Evolutionary conservation across 1,140 invertebrate genomes (phyloP), one percentile per base, ranked within the genome.

Genomic region (Hetaerina americana): DNA sequence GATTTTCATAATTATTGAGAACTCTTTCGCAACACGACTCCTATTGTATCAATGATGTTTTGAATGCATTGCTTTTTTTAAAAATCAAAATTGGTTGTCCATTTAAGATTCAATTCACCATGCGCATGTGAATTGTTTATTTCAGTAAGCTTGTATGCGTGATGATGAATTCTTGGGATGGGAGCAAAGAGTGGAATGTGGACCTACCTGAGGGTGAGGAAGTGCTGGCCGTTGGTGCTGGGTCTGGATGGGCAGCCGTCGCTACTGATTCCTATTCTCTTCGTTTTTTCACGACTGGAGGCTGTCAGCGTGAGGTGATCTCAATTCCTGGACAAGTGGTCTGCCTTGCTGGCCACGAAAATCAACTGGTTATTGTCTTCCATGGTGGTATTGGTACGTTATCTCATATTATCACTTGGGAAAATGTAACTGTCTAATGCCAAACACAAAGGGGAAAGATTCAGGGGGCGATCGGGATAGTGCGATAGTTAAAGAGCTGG

Each of bases 161-260:
- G 76, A 87, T 91, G 24, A 84, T 95, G 75, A 82, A 85, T 71
- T 87, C 90, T 3, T 90, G 92, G 85, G 87, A 88, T 72, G 90
- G 87, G 69, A 90, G 87, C 77, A 95, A 95, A 78, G 95, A 98
- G 82, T 98, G 96, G 96, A 87, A 84, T 15, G 78, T 88, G 6
- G 85, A 88, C 28, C 80, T 97, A 78, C 87, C 91, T 0, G 87
- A 89, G 71, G 87, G 85, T 15, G 94, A 97, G 81, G 89, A 92
- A 76, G 87, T 88, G 0, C 74, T 87, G 71, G 88, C 88, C n/a
- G 76, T 96, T 24, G 86, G 87, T 5, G 85, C 89, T 40, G 92
- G 91, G 6, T 82, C 85, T 26, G 87, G 85, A 67, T 87, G 94
- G 78, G 83, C 96, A 18, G 94, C 90, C 27, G 88, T 88, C 57